phyloP scores from a whole-genome alignment of 2,797 vertebrate genomes.

The Chloroceryle amazona region DNA sequence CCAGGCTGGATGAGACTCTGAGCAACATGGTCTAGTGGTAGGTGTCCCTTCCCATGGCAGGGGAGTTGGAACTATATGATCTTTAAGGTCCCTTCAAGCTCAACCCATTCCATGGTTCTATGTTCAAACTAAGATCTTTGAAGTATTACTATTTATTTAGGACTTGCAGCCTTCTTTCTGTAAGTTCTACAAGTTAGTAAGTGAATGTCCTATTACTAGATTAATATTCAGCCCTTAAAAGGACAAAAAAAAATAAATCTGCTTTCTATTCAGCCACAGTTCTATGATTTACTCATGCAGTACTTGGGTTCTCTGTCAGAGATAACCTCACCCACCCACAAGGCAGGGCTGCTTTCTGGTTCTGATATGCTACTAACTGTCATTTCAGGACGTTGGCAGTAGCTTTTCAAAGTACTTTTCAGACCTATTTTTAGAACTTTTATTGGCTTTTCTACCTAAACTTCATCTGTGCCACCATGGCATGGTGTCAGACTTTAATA shows the following conservation, averaged over 20 bases:
- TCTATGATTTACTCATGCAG: not conserved
- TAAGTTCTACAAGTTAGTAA: not conserved
- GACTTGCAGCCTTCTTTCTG: not conserved
- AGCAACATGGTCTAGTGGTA: too few species aligned
- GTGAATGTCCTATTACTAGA: not conserved
- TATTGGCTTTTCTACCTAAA: slow-evolving; percentile 34
- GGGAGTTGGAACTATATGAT: too few species aligned
- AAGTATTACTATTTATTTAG: not conserved
- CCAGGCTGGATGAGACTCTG: too few species aligned
- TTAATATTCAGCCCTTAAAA: not conserved
- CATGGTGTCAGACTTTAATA: not conserved
- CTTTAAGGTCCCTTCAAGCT: too few species aligned
- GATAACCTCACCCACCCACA: not conserved
- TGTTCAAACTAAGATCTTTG: not conserved
- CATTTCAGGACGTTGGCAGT: not conserved
- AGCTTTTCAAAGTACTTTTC: slow-evolving; percentile 22
- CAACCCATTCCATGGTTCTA: too few species aligned
- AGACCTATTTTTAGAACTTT: slow-evolving; percentile 48
- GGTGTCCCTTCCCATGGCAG: too few species aligned
- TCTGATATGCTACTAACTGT: not conserved
- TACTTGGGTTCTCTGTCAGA: not conserved
- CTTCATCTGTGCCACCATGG: slow-evolving; percentile 2
- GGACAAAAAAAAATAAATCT: not conserved
- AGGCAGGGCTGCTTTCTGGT: not conserved
- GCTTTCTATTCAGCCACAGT: not conserved